These are phyloP conservation scores for Halcyon malimbica DNA, from an alignment of 2,113 vertebrate genomes.

Conservation along the genomic window DNA sequence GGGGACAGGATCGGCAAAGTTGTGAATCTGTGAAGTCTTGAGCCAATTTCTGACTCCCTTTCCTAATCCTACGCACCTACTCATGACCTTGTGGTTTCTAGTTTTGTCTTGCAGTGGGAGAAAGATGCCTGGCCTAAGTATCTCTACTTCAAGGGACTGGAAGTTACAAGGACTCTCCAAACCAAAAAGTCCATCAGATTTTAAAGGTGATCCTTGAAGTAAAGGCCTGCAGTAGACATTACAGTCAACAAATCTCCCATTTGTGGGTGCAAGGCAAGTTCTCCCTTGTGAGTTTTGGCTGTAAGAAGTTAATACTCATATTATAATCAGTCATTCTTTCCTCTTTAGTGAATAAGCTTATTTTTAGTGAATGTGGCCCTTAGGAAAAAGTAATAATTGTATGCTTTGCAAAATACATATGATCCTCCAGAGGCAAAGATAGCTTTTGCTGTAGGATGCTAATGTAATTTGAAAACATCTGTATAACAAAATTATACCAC, in stretches of 20 bases:
- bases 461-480: neutral
- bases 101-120: neutral
- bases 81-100: neutral
- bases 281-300: neutral
- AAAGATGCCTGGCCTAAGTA: neutral
- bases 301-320: neutral
- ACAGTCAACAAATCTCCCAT: neutral
- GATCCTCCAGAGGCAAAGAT: neutral
- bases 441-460: neutral
- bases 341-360: neutral
- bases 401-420: neutral
- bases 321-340: neutral
- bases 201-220: neutral
- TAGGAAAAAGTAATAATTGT: neutral
- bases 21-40: neutral
- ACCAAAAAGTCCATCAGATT: neutral
- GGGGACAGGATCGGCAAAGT: neutral
- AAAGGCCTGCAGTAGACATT: neutral
- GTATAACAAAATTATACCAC: neutral
- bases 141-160: neutral
- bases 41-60: neutral
- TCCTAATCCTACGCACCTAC: neutral
- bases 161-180: neutral
- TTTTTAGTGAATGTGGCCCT: conserved; percentile 51
- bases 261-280: neutral